A percentile compares a stretch with the other conserved stretches of the same genome.
These are phyloP conservation scores for Sebastes wilsoni DNA, from an alignment of 2,797 vertebrate species.

Conservation along the genomic window DNA sequence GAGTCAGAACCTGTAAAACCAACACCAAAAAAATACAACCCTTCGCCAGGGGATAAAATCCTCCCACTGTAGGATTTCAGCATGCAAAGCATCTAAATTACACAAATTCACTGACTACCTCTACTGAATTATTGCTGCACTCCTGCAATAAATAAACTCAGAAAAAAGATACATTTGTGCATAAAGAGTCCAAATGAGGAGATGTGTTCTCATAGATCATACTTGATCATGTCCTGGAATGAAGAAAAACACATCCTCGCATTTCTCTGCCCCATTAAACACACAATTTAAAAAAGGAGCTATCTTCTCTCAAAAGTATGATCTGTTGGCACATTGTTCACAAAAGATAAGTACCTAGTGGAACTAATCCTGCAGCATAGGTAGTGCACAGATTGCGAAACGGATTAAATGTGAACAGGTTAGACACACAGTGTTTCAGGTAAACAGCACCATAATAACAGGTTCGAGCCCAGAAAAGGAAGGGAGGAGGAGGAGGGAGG, in stretches of 20 bases:
- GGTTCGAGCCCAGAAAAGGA: slow-evolving; percentile 8
- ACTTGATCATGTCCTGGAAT: background rate
- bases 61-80: background rate
- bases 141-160: background rate
- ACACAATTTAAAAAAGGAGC: background rate
- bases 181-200: background rate
- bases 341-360: slow-evolving; percentile 21
- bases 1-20: slow-evolving; percentile 54
- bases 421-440: slow-evolving; percentile 54
- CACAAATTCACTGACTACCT: background rate
- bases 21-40: slow-evolving; percentile 19
- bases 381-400: slow-evolving; percentile 46
- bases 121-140: background rate
- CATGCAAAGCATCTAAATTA: background rate
- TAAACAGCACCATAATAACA: slow-evolving; percentile 64
- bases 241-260: background rate
- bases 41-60: background rate
- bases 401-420: slow-evolving; percentile 53
- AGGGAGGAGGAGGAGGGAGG: background rate
- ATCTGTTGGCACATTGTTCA: background rate
- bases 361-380: slow-evolving; percentile 20
- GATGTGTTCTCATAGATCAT: background rate
- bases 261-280: background rate
- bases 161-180: background rate
- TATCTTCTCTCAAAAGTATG: background rate